These are phyloP conservation scores for Canis aureus DNA, from an alignment of 2,113 vertebrate genomes.

Conservation along the genomic window DNA sequence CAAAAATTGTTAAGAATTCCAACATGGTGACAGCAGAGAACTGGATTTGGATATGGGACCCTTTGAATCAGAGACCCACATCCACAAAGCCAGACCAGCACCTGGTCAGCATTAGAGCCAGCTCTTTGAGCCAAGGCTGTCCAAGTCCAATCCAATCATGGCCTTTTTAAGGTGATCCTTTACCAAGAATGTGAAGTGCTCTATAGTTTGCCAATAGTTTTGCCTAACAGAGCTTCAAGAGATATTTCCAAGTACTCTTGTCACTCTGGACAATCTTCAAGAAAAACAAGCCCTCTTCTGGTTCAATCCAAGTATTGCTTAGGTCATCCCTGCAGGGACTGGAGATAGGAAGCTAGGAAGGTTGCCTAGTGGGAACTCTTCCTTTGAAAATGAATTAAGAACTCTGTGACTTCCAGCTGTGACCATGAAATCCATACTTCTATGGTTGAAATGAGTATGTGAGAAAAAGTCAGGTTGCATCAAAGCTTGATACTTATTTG, in stretches of 20 bases:
- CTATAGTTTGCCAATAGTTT: background rate
- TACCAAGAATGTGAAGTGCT: background rate
- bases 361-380: slow-evolving; percentile 71
- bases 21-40: background rate
- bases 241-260: background rate
- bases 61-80: background rate
- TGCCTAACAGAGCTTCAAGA: background rate
- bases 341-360: slow-evolving; percentile 57
- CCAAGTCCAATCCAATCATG: background rate
- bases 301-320: background rate
- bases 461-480: background rate
- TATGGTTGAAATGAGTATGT: slow-evolving; percentile 30
- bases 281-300: background rate
- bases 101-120: background rate
- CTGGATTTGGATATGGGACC: background rate
- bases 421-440: slow-evolving; percentile 79
- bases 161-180: background rate
- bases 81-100: background rate
- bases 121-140: background rate
- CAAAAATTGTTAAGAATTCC: background rate
- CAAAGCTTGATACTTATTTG: slow-evolving; percentile 82
- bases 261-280: background rate
- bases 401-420: slow-evolving; percentile 81
- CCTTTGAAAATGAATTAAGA: slow-evolving; percentile 83
- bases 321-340: slow-evolving; percentile 40